Percentiles rank a stretch among this genome's conserved stretches.
phyloP scores from a whole-genome alignment of 1,140 invertebrate species.

The Kradibia gibbosae region DNA sequence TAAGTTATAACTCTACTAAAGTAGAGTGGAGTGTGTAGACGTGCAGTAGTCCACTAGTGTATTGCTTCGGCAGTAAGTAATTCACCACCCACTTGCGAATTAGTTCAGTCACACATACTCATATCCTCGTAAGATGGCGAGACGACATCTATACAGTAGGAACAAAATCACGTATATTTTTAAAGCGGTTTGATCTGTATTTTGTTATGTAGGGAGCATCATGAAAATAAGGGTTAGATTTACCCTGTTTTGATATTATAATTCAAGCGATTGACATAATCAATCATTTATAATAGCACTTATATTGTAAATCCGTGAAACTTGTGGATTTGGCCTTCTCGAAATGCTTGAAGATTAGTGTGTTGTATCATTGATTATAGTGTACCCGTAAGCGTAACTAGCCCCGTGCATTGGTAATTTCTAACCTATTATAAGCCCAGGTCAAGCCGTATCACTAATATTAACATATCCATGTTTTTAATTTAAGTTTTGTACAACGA shows the following conservation, averaged over 20 bases:
- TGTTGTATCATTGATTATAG: conserved; percentile 13
- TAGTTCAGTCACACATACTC: not conserved
- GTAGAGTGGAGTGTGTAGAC: no score
- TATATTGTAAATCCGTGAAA: no score
- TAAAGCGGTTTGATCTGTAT: conserved; percentile 13
- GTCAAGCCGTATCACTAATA: not conserved
- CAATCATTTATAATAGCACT: not conserved
- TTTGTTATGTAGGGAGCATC: conserved; percentile 29
- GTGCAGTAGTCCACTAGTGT: no score
- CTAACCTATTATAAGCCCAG: conserved; percentile 12
- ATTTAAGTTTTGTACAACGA: not conserved
- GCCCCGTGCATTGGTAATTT: conserved; percentile 27
- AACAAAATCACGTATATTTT: not conserved
- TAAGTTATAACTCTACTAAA: no score
- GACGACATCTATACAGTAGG: conserved; percentile 12
- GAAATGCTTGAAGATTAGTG: not conserved
- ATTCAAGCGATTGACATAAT: not conserved
- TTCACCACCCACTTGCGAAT: no score
- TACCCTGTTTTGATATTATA: not conserved
- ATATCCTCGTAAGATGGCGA: not conserved
- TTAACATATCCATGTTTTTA: not conserved
- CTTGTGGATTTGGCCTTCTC: not conserved
- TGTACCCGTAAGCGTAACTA: not conserved
- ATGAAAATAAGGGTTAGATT: conserved; percentile 37
- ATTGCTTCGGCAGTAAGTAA: no score